Percentiles rank a stretch among this genome's conserved stretches.
These are phyloP conservation scores for Picus viridis DNA, from an alignment of 2,797 vertebrate genomes.

Conservation along the genomic window DNA sequence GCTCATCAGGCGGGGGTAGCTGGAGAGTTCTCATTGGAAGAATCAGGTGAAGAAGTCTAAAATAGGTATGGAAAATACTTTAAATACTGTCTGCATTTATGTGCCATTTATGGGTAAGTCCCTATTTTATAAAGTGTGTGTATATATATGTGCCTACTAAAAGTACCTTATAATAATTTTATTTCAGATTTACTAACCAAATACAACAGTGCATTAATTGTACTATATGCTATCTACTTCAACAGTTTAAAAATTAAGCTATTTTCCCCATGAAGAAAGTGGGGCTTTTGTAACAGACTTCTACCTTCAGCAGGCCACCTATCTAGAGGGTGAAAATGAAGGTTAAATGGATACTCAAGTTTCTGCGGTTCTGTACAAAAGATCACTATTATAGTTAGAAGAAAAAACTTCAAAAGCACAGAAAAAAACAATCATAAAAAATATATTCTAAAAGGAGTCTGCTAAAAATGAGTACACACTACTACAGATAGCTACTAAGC, in stretches of 20 bases:
- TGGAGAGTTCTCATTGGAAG: constrained; percentile 99
- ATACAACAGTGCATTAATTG: neutral
- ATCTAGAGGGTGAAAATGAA: neutral
- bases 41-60: constrained; percentile 96
- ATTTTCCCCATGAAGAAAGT: neutral
- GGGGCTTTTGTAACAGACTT: fast-evolving
- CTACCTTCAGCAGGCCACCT: neutral
- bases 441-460: neutral
- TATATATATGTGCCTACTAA: too few relatives aligned
- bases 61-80: constrained; percentile 50
- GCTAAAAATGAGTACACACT: neutral
- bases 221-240: neutral
- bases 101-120: neutral
- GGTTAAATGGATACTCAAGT: neutral
- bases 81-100: neutral
- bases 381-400: neutral
- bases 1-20: constrained; percentile 96
- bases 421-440: neutral
- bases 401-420: neutral
- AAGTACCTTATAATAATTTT: neutral
- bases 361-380: neutral
- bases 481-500: neutral
- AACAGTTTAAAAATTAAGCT: neutral
- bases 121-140: too few relatives aligned
- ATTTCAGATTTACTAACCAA: neutral